Evolutionary conservation across 1,140 invertebrate species (phyloP).

Genomic region (Chionoecetes opilio): DNA sequence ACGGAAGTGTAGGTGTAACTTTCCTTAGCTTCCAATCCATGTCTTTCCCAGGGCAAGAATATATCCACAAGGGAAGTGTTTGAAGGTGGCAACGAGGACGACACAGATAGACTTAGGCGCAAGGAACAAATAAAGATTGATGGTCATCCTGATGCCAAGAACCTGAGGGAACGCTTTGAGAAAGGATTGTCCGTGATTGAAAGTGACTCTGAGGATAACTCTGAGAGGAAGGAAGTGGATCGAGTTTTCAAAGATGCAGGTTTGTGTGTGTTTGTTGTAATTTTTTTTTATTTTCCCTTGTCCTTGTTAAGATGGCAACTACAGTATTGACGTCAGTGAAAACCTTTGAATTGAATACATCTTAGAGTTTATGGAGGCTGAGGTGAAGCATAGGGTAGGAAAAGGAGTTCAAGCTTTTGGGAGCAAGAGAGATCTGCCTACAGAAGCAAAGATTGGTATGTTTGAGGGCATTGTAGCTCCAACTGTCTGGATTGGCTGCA

Average conservation of each 20-base stretch:
- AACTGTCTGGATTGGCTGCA: no score
- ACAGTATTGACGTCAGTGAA: no score
- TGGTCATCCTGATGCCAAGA: conserved; percentile 74
- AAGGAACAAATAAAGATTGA: conserved; percentile 78
- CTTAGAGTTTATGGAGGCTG: no score
- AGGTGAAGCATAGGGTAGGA: no score
- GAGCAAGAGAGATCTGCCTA: no score
- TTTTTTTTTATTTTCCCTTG: neutral
- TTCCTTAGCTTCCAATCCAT: no score
- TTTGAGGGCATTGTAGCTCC: no score
- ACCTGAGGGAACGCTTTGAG: conserved; percentile 79
- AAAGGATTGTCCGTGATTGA: conserved; percentile 66
- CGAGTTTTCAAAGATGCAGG: conserved; percentile 92
- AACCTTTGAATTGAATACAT: no score
- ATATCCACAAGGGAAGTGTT: conserved; percentile 95
- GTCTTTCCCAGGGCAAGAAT: conserved; percentile 89
- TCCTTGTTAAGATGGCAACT: no score
- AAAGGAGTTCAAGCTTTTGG: no score
- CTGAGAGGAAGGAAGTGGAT: conserved; percentile 86
- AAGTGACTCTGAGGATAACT: conserved; percentile 46
- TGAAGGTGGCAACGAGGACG: conserved; percentile 90
- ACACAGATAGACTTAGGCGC: conserved; percentile 80
- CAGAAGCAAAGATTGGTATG: no score
- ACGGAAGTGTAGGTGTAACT: no score
- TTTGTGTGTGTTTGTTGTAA: conserved; percentile 82